Conservation (phyloP, 2,888 invertebrate species). For the Sepiola atlantica region DNA sequence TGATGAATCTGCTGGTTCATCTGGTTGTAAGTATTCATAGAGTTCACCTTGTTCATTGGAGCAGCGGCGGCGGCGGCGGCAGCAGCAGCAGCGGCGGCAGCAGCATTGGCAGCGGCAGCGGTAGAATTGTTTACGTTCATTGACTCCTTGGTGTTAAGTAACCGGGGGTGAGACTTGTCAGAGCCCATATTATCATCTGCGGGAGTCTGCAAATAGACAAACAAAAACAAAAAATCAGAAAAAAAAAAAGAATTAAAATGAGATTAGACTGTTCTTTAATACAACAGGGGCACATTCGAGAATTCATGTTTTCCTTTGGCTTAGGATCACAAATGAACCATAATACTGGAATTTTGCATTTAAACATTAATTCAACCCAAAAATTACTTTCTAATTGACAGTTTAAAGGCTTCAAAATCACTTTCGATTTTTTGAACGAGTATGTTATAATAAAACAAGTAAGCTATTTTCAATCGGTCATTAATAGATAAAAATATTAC, state of each 20-base stretch:
- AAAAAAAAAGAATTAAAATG: not conserved
- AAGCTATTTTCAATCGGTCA: no score
- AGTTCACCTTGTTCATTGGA: constrained; percentile 40
- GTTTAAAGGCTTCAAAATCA: no score
- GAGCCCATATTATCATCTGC: constrained; percentile 33
- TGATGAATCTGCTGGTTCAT: constrained; percentile 41
- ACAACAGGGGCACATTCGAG: not conserved
- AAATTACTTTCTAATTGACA: no score
- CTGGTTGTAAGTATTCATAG: constrained; percentile 35
- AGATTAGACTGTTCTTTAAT: not conserved
- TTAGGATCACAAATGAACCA: no score
- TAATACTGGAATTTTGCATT: no score
- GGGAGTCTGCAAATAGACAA: not conserved
- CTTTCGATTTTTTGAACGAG: no score
- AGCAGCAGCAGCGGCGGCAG: not conserved
- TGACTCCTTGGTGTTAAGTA: constrained; percentile 36
- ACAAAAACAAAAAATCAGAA: not conserved
- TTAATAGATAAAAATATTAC: no score
- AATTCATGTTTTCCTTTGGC: not conserved
- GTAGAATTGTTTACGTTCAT: not conserved
- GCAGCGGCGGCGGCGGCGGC: constrained; percentile 33
- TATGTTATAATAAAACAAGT: no score
- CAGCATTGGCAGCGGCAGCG: not conserved
- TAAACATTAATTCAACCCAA: no score
- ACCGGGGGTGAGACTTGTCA: constrained; percentile 34